Evolutionary conservation across 2,888 invertebrate species (phyloP), one percentile per base, ranked within the genome.

Genomic region (Mythimna lalbum): DNA sequence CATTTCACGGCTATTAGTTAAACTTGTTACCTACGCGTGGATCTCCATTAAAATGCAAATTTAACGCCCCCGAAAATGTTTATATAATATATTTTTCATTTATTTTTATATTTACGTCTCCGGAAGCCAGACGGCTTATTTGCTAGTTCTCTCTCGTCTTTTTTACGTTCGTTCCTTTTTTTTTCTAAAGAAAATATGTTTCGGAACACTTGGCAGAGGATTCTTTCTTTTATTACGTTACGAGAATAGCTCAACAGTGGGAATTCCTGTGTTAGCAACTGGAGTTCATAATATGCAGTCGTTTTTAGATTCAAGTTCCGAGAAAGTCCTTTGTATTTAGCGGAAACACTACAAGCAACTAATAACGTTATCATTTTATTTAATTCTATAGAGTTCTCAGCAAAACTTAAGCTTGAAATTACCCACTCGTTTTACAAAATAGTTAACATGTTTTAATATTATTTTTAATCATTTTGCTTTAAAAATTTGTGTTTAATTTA

Each of bases 11-110:
- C 91, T 90, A 94, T 95, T 95, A 94, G 94, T 93, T 92, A 92
- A 94, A 93, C 94, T 95, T 95, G 95, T 96, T 96, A 96, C 94
- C 90, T 90, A 91, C 94, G 92, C 94, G 93, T 92, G 93, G 89
- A 90, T 94, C 93, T 93, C 95, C 92, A 96, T 96, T 95, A 94
- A 96, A 96, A 96, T 96, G 96, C 94, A 95, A 96, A 96, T 96
- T 94, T 89, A 86, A 90, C 81, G 88, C 90, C 93, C 90, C 92
- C 90, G 93, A 92, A 94, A 94, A 94, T 93, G 94, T 93, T 92
- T 93, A 91, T 92, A 89, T 91, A 88, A 90, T 91, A 91, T 91
- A 90, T 91, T 90, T 90, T 91, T 88, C 88, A 89, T 92, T 91
- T 91, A 90, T 88, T 91, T 91, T 90, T 88, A 87, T 86, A 86